Base-by-base conservation (phyloP, 2,113 vertebrate species). In the Barbus barbus region DNA sequence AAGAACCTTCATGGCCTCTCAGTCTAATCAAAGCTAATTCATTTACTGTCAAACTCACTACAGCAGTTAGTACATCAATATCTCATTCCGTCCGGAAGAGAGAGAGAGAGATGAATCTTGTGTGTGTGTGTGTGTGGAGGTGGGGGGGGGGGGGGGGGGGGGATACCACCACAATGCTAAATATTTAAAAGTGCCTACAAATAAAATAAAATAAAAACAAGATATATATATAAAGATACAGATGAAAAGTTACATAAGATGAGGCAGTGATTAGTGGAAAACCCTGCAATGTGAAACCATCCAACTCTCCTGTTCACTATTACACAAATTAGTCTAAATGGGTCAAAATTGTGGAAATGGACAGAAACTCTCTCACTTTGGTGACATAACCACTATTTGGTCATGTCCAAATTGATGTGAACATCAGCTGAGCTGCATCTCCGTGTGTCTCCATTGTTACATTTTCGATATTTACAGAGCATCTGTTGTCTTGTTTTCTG, bases 21-120 rank as follows among this genome's bases (percentile, higher is more conserved):
- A 20, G 65, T 31, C 65, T 69, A 69, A 69, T 69, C 65, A 36
- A 69, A 69, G 65, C 65, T 69, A 69, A 69, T 69, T 36, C 7
- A 69, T 69, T 69, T 69, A 69, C 65, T 69, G 65, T 69, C 65
- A 69, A 69, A 69, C 65, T 69, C 65, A 69, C 65, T 69, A 69
- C 65, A 36, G 31, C 31, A 9, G 28, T 36, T 69, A 69, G 65
- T 36, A 69, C 31, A 69, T 69, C 65, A 69, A 36, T 31, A 31
- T 69, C 65, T 69, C 28, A 33, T 36, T 69, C 26, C 36, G 65
- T 18, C 31, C 36, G 18, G 65, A 36, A 67, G 8, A 20, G 26
- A 67, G 8, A 20, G 16, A 69, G 14, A 31, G 31, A 69, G 26
- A 36, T 31, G 31, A 69, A 69, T 36, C 63, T 65, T 31, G n/a